phyloP scores from a whole-genome alignment of 1,140 invertebrate genomes.

The Leptinotarsa defecta region DNA sequence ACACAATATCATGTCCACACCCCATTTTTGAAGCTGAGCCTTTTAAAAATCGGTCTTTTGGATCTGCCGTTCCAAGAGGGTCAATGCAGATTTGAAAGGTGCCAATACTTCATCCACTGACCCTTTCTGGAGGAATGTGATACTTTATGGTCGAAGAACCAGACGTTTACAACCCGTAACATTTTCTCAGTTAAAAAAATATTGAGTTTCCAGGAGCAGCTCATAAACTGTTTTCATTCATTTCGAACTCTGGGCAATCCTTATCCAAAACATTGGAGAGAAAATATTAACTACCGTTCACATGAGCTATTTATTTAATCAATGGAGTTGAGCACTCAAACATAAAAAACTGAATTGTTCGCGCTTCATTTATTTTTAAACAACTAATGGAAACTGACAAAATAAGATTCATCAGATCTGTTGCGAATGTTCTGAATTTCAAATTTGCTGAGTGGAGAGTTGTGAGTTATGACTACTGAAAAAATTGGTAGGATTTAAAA shows the following conservation, averaged over 20 bases:
- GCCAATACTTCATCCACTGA: constrained; percentile 1
- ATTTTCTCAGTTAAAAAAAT: too few relatives aligned
- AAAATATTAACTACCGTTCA: too few relatives aligned
- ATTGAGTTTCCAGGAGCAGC: too few relatives aligned
- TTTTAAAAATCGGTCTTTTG: constrained; percentile 5
- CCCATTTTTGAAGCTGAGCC: constrained; percentile 9
- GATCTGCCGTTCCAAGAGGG: background rate
- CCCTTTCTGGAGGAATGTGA: constrained; percentile 3
- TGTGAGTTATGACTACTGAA: background rate
- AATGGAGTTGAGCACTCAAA: too few relatives aligned
- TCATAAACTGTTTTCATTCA: too few relatives aligned
- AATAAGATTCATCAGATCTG: constrained; percentile 27
- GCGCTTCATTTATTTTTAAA: background rate
- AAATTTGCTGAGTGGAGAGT: background rate
- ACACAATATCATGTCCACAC: constrained; percentile 16
- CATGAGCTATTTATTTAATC: too few relatives aligned
- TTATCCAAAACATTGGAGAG: too few relatives aligned
- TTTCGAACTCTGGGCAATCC: too few relatives aligned
- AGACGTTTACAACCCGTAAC: background rate
- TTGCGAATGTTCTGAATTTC: background rate
- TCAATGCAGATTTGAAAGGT: background rate
- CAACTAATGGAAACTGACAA: constrained; percentile 16
- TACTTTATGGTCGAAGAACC: background rate
- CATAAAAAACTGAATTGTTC: background rate
- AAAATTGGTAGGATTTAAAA: too few relatives aligned